Conservation (phyloP, 2,888 invertebrate genomes). For the Acanthopleura granulata region DNA sequence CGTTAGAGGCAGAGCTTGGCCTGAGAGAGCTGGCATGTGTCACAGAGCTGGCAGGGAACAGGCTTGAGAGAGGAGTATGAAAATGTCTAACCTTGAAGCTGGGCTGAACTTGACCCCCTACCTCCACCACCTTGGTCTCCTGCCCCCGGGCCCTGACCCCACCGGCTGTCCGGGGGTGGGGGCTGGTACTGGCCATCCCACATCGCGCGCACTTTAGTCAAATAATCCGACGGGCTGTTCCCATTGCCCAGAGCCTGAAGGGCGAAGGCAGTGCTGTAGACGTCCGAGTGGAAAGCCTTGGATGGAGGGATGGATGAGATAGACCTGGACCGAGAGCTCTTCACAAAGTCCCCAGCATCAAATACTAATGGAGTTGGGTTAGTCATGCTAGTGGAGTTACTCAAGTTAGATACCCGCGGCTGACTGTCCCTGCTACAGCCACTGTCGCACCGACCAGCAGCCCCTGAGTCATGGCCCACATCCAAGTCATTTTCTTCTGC, state of each 20-base stretch:
- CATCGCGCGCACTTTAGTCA: constrained; percentile 61
- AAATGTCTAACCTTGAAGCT: constrained; percentile 18
- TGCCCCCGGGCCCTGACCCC: background rate
- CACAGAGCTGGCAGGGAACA: background rate
- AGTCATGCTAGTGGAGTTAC: constrained; percentile 24
- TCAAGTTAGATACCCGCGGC: background rate
- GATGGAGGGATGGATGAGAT: constrained; percentile 41
- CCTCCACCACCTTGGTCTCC: background rate
- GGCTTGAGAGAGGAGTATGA: constrained; percentile 14
- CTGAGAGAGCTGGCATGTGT: background rate
- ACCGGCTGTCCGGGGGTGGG: background rate
- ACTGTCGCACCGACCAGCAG: background rate
- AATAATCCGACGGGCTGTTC: constrained; percentile 53
- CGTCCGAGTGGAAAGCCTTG: constrained; percentile 62
- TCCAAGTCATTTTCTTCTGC: background rate
- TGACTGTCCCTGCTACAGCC: background rate
- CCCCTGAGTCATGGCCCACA: background rate
- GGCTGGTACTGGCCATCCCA: constrained; percentile 55
- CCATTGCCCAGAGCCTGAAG: constrained; percentile 61
- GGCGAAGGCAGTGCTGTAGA: constrained; percentile 67
- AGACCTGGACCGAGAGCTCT: constrained; percentile 28
- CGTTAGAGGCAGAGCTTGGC: background rate
- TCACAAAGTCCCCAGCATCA: constrained; percentile 10
- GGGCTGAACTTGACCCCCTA: background rate
- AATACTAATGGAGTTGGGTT: constrained; percentile 23